Evolutionary conservation across 2,113 vertebrate species (phyloP).

Genomic region (Myanophis thanlyinensis): DNA sequence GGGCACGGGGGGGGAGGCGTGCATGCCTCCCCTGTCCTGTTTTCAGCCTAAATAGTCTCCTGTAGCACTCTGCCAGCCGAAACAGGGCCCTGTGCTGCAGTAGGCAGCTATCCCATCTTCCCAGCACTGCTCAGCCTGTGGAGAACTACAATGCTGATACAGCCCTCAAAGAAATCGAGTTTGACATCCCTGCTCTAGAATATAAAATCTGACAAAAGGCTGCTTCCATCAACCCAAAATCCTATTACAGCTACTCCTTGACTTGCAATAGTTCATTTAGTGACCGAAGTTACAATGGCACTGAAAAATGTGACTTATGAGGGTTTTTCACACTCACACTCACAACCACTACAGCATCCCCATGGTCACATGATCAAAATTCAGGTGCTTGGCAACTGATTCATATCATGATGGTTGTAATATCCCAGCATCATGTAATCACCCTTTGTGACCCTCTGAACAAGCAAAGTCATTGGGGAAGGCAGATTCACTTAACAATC

Average conservation of each 20-base stretch:
- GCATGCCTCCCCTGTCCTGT: no score
- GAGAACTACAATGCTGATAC: no score
- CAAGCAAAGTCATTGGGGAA: not conserved
- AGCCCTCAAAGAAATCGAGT: no score
- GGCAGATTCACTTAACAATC: not conserved
- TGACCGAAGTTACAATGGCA: not conserved
- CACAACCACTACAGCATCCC: not conserved
- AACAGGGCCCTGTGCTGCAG: no score
- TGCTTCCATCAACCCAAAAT: not conserved
- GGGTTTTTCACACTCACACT: not conserved
- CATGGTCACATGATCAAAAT: not conserved
- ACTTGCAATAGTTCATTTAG: not conserved
- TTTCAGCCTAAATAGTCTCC: no score
- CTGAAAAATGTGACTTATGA: not conserved
- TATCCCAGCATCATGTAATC: not conserved
- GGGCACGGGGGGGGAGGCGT: no score
- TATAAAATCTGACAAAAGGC: not conserved
- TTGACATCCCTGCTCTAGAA: not conserved
- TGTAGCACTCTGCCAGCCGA: no score
- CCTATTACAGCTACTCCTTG: not conserved
- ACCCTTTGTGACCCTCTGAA: not conserved
- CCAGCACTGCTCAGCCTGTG: no score
- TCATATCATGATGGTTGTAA: not conserved
- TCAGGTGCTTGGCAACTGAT: not conserved
- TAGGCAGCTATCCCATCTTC: no score